Conservation (phyloP, 1,140 invertebrate genomes). For the Lepeophtheirus salmonis region DNA sequence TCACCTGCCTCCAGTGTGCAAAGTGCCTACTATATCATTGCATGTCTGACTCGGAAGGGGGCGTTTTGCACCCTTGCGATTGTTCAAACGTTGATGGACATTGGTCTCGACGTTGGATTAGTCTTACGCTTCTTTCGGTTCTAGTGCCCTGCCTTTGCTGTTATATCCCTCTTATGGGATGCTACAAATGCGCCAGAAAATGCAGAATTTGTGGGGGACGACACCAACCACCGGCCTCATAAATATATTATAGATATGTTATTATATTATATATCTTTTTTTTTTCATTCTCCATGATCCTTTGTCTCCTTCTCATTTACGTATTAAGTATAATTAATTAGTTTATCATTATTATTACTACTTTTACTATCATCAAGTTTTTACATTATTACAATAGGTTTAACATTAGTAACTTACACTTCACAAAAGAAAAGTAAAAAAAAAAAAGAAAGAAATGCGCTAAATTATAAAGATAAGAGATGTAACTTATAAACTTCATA, state of each 20-base stretch:
- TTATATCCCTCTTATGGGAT: slow-evolving; percentile 62
- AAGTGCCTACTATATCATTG: slow-evolving; percentile 80
- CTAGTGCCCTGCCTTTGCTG: slow-evolving; percentile 82
- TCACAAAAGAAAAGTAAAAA: too few relatives aligned
- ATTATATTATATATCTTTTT: too few relatives aligned
- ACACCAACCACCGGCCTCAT: slow-evolving; percentile 32
- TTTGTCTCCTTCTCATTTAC: too few relatives aligned
- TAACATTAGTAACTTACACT: too few relatives aligned
- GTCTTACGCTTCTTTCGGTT: slow-evolving; percentile 59
- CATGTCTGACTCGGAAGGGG: slow-evolving; percentile 55
- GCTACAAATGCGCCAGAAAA: slow-evolving; percentile 44
- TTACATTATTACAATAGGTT: too few relatives aligned
- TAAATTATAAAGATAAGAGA: too few relatives aligned
- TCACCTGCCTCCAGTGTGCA: slow-evolving; percentile 64
- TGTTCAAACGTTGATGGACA: slow-evolving; percentile 40
- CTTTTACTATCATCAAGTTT: too few relatives aligned
- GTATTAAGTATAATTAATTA: not conserved
- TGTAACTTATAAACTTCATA: too few relatives aligned
- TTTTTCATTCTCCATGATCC: not conserved
- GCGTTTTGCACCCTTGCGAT: slow-evolving; percentile 61
- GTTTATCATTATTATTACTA: too few relatives aligned
- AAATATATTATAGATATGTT: too few relatives aligned
- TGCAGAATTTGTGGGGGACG: slow-evolving; percentile 35
- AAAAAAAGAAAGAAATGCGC: too few relatives aligned
- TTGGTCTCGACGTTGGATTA: slow-evolving; percentile 47